Base-by-base conservation (phyloP, 2,888 invertebrate genomes). In the Melanargia galathea region DNA sequence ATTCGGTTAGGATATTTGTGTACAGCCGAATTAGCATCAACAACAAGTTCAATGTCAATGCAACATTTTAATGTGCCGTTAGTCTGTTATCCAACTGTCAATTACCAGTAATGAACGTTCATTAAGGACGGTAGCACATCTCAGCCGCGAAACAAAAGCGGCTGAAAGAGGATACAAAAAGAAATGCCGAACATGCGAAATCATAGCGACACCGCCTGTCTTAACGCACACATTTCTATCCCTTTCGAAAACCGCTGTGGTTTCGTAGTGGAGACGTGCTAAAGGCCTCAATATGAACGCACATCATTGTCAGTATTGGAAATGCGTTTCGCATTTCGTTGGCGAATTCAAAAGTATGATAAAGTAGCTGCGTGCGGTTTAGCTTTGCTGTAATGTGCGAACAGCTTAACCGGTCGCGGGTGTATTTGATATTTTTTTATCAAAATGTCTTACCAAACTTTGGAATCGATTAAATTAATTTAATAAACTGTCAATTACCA, bases 21-120 rank as follows among this genome's bases (percentile, higher is more conserved):
- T 43, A 43, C 43, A 43, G 8, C 43, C 16, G 43, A 43, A 16
- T 18, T 40, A 40, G 40, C 40, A 40, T 40, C 40, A 40, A 18
- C 6, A 40, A 40, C 40, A 16, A 40, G 92, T 92, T 94, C 95
- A 94, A 95, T 92, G 92, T 93, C 94, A 94, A 92, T 92, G 92
- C 92, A 87, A 87, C 85, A 84, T 82, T 78, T 74, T 60, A n/a
- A 51, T 4, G 18, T 18, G 20, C 45, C 20, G 45, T 10, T 11
- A 45, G 45, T 11, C 20, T 45, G 6, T 20, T 45, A 20, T 45
- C 45, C 20, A 45, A 20, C 20, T 20, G 45, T 45, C 45, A 16
- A 46, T 46, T 64, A 33, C 51, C 11, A 5, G n/a, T n/a, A n/a
- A n/a, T n/a, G 6, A 26, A 26, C 26, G 26, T 5, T 26, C 26